Base-by-base conservation (phyloP, 1,140 invertebrate genomes). In the Spodoptera litura region DNA sequence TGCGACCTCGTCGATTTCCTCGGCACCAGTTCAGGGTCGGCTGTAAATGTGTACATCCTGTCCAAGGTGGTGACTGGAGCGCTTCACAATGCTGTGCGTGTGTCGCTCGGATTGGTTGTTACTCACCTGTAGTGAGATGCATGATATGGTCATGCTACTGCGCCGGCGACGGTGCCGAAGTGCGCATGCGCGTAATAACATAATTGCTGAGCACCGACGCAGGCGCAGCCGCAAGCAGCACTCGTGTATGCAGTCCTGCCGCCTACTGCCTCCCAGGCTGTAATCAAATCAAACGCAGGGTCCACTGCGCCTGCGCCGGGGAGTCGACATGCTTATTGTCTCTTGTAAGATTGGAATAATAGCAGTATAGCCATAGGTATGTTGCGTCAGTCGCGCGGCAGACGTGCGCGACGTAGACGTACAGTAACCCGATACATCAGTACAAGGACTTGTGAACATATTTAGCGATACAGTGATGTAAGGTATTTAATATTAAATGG, bases 161-260 rank as follows among this genome's bases (percentile, higher is more conserved):
- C 20, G 9, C 25, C 9, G 58, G 20, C 58, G 25, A 31, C 12
- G 61, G 12, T 31, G 35, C 31, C n/a, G 38, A 13, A n/a, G 4
- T 11, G 61, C 61, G 61, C 61, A 64, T 64, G 61, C n/a, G 61
- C 61, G 61, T 64, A 64, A 64, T 88, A 85, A 84, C 82, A 81
- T 89, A 89, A 89, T 88, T 83, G 85, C 72, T 76, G 87, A 84
- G 73, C 81, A 81, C 62, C 59, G 58, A 51, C 73, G 59, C 27
- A 31, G 13, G 58, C 25, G 72, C 61, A 64, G 61, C 61, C 31
- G n/a, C 31, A n/a, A 64, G 25, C 61, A 44, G 38, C 9, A 6
- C 38, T 44, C 38, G 6, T 6, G 2, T 44, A 2, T 44, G 38
- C 8, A 10, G 38, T 44, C 3, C 38, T 8, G 38, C 6, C 38